Percentiles rank a stretch among this genome's conserved stretches.
phyloP scores from a whole-genome alignment of 2,113 vertebrate species.

The Caretta caretta region DNA sequence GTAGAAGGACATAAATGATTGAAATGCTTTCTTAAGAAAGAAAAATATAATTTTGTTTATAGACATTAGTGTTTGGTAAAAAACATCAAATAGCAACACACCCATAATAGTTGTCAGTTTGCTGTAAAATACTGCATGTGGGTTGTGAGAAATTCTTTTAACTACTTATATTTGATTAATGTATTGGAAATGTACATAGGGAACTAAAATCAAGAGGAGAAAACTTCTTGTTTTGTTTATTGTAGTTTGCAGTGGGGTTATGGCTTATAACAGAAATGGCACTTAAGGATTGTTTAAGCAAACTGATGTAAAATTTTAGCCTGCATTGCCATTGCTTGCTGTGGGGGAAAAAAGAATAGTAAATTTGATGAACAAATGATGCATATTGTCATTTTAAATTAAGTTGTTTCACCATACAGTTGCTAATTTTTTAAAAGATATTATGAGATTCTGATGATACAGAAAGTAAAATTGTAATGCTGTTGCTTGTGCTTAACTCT shows the following conservation, averaged over 20 bases:
- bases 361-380: slow-evolving; percentile 80
- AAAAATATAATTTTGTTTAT: slow-evolving; percentile 79
- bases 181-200: slow-evolving; percentile 20
- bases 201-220: slow-evolving; percentile 23
- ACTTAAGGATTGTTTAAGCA: slow-evolving; percentile 58
- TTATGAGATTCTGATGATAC: slow-evolving; percentile 38
- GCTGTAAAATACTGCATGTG: not conserved
- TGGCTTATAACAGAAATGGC: slow-evolving; percentile 55
- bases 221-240: slow-evolving; percentile 30
- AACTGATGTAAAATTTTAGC: slow-evolving; percentile 74
- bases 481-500: slow-evolving; percentile 52
- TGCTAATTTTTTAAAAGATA: slow-evolving; percentile 71
- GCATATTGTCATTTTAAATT: slow-evolving; percentile 79
- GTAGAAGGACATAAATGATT: slow-evolving; percentile 84
- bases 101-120: slow-evolving; percentile 33
- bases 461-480: slow-evolving; percentile 15
- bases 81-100: slow-evolving; percentile 36
- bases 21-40: slow-evolving; percentile 80
- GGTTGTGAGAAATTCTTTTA: slow-evolving; percentile 21
- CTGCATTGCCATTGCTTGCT: slow-evolving; percentile 70
- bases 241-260: slow-evolving; percentile 34
- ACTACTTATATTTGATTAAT: slow-evolving; percentile 45
- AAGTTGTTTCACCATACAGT: slow-evolving; percentile 67
- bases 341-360: slow-evolving; percentile 70
- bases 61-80: slow-evolving; percentile 62